Evolutionary conservation across 2,113 vertebrate species (phyloP), one percentile per base, ranked within the genome.

Genomic region (Fukomys damarensis): DNA sequence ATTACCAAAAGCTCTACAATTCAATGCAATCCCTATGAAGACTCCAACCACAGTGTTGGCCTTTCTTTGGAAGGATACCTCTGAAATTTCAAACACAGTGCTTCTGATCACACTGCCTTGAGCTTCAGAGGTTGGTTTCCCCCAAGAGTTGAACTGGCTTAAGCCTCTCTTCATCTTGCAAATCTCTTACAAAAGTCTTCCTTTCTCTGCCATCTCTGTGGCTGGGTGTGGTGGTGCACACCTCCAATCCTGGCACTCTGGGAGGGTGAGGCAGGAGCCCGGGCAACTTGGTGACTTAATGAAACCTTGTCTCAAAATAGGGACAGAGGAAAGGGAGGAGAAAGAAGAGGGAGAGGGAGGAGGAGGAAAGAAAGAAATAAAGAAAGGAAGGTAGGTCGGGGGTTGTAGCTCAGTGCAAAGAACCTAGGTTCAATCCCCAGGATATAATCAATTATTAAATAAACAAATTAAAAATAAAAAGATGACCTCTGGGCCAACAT

Each of bases 361-460:
- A 54, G 14, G 54, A 16, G 14, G 8, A 20, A 2, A 38, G 19
- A 9, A 1, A 68, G 35, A 16, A 2, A 19, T 2, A 5, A 6
- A 35, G 65, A 35, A 16, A 66, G 32, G 6, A 16, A 66, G 32
- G 16, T 17, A 35, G 16, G 32, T 19, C 30, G n/a, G n/a, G n/a
- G 66, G 28, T 30, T 30, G 61, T 63, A 63, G 28, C 61, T 63
- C 61, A 63, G 32, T 38, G 19, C 66, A 70, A 70, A 38, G 66
- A n/a, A 16, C 19, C n/a, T 38, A 35, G n/a, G 35, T 70, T 70
- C 16, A 22, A 38, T 70, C 7, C 35, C 35, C 35, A 38, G 17
- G 38, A 70, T 70, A 38, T 6, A 70, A 70, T 70, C 66, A 70
- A 22, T 20, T 70, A 70, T 38, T 70, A 70, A 38, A 70, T 38